Conservation (phyloP, 2,797 vertebrate genomes). For the Setipinna tenuifilis region DNA sequence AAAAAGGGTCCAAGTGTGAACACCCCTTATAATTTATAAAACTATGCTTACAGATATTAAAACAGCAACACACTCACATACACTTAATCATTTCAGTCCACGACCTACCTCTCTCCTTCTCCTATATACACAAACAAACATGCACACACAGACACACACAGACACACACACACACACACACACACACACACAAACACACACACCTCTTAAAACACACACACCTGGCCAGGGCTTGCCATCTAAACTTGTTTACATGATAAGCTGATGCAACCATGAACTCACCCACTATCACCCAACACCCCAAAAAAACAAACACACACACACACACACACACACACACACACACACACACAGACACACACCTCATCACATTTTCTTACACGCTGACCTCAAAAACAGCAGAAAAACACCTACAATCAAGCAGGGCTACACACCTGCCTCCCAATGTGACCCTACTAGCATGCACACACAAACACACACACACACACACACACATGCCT, state of each 20-base stretch:
- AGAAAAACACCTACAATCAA: not conserved
- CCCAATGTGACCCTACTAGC: not conserved
- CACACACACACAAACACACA: too few species aligned
- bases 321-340: not conserved
- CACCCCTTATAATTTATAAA: too few species aligned
- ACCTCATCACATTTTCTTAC: too few species aligned
- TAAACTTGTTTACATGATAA: not conserved
- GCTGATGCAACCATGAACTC: slow-evolving; percentile 5
- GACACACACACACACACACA: too few species aligned
- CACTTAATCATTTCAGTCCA: too few species aligned
- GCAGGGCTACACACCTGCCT: not conserved
- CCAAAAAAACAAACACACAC: not conserved
- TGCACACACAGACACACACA: not conserved
- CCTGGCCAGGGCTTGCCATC: not conserved
- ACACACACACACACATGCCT: not conserved
- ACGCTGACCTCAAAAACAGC: not conserved
- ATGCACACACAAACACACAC: not conserved
- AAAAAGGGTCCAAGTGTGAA: too few species aligned
- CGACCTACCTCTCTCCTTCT: too few species aligned
- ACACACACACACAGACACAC: not conserved
- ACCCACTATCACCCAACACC: not conserved
- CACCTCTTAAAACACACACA: not conserved
- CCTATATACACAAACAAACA: not conserved
- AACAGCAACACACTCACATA: too few species aligned
- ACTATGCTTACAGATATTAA: too few species aligned